Evolutionary conservation across 2,888 invertebrate genomes (phyloP), one percentile per base, ranked within the genome.

Genomic region (Drosophila nr. perissopoda): DNA sequence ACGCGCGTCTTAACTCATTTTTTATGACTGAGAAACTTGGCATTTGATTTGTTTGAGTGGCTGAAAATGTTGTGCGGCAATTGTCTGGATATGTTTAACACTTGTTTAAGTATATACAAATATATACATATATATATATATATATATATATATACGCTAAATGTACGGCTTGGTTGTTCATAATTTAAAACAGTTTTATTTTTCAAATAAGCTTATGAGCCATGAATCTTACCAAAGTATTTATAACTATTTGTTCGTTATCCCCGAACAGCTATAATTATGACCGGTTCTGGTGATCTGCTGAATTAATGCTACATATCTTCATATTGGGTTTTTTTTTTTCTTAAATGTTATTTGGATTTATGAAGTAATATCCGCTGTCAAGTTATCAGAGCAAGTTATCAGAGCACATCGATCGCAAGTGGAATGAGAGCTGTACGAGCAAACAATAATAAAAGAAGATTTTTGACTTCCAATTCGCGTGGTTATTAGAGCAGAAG

Each of bases 41-140:
- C 56, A 56, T 34, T 56, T 68, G 56, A 40, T 56, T 49, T 67
- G 52, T n/a, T 66, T 42, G 34, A 52, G 40, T 68, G 33, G n/a
- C 27, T 68, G 49, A 21, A 49, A 56, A 48, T 53, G 13, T 31
- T 31, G 18, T 38, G 29, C 11, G 27, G 27, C 16, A 36, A 36
- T 16, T 66, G 36, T 53, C 25, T 48, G 54, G 48, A 67, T 67
- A 29, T 49, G 48, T 56, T 49, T 10, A 18, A 33, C 36, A 51
- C 33, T 34, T 67, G 48, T 54, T 33, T n/a, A 25, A 25, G 4
- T 56, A 10, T 13, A n/a, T n/a, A 8, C 13, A 18, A 4, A n/a
- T 25, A 34, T 54, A 29, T 42, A 38, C 42, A 31, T 29, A 8
- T 31, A 8, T 8, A 31, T 31, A 8, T 31, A 29, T n/a, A 11